Evolutionary conservation across 2,113 vertebrate genomes (phyloP).

Genomic region (Gambusia affinis): DNA sequence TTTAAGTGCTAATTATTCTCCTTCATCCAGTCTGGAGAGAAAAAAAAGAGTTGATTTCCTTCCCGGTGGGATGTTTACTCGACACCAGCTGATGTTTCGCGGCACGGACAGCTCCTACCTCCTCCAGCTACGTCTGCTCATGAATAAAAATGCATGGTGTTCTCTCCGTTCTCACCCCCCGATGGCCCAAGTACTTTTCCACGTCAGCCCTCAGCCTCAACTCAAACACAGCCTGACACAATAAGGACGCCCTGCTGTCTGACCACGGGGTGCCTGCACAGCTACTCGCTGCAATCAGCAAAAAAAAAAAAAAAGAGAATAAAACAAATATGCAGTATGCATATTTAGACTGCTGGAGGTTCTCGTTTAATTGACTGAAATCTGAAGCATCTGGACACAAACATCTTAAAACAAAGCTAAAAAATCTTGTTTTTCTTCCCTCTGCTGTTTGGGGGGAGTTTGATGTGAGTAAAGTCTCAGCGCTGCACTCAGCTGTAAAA

Average conservation of each 20-base stretch:
- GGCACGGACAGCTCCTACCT: not conserved
- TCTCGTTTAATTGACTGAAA: not conserved
- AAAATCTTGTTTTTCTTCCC: not conserved
- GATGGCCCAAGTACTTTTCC: constrained; percentile 56
- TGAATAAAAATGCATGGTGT: constrained; percentile 1
- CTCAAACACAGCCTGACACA: constrained; percentile 70
- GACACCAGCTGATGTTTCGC: not conserved
- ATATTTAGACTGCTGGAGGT: not conserved
- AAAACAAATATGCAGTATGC: not conserved
- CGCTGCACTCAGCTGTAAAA: not conserved
- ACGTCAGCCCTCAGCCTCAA: constrained; percentile 21
- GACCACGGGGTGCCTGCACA: constrained; percentile 14
- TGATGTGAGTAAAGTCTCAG: not conserved
- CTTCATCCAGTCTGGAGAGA: not conserved
- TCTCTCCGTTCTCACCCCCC: constrained; percentile 60
- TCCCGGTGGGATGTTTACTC: not conserved
- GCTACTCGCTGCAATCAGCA: not conserved
- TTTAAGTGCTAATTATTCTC: not conserved
- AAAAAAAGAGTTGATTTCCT: not conserved
- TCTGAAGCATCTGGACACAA: not conserved
- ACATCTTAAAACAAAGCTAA: not conserved
- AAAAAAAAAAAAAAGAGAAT: not conserved
- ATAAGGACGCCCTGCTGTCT: constrained; percentile 60
- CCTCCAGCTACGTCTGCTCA: not conserved
- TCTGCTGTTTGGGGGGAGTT: not conserved